Evolutionary conservation across 2,888 invertebrate species (phyloP).

Genomic region (Machimus rusticus): DNA sequence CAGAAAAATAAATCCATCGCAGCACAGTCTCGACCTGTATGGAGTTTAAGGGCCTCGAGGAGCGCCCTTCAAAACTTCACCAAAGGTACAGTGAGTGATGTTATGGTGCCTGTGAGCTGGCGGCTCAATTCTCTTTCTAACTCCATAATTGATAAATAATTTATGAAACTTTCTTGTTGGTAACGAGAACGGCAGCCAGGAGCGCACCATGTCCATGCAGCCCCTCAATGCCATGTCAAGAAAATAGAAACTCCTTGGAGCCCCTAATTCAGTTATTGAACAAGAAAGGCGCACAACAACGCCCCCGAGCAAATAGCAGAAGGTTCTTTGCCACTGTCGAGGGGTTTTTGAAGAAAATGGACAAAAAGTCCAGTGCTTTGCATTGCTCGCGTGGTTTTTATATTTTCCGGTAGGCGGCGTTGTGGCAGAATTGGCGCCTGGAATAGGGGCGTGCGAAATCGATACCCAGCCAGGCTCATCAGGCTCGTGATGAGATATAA

Average conservation of each 20-base stretch:
- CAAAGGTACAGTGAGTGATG: not conserved
- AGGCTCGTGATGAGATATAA: not conserved
- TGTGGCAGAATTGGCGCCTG: not conserved
- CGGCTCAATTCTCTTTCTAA: not conserved
- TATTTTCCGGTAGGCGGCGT: not conserved
- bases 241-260: not conserved
- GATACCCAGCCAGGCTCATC: not conserved
- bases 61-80: not conserved
- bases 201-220: not conserved
- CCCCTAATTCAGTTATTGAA: not conserved
- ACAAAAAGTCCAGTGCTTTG: not conserved
- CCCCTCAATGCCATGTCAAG: not conserved
- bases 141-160: constrained; percentile 14
- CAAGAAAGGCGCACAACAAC: not conserved
- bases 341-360: not conserved
- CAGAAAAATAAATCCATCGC: constrained; percentile 16
- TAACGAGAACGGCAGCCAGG: not conserved
- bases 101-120: not conserved
- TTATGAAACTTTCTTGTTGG: not conserved
- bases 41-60: not conserved
- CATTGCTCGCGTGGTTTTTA: not conserved
- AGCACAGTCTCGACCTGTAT: not conserved
- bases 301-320: not conserved
- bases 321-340: not conserved
- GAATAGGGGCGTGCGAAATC: not conserved